Base-by-base conservation (phyloP, 2,797 vertebrate species). In the Antrozous pallidus region DNA sequence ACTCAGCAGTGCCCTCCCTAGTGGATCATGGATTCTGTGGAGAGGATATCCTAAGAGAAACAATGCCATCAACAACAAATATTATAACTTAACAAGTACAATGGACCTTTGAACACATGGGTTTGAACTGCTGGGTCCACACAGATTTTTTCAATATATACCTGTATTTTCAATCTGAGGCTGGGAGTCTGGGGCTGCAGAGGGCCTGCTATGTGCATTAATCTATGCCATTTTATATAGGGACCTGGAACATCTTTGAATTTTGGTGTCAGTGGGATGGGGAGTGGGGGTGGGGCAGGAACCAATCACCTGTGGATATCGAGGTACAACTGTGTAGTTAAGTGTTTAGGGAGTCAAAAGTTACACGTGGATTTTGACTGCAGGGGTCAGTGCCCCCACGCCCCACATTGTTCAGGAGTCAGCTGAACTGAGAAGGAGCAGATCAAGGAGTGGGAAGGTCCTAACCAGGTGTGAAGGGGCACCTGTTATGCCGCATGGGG, bases 401-500 rank as follows among this genome's bases (percentile, higher is more conserved):
- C 18, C 28, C 78, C 5, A 9, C 28, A 45, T 9, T 63, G 18
- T 61, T 80, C 78, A 80, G 42, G 28, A 11, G 40, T 63, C 12
- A 14, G 20, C 28, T 81, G 40, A 24, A 18, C n/a, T 33, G 16
- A 73, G 33, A 86, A 17, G 16, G 7, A 67, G 65, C 47, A 24
- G 42, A 33, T 8, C 22, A 31, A 28, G 49, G 28, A 31, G 18
- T n/a, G 8, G 54, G 36, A 36, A 40, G 36, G 36, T 28, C 3
- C 22, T n/a, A 11, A 16, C 0, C 38, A 22, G 18, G 17, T 4
- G 5, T 14, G n/a, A 40, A 9, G 47, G 17, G 47, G 24, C 14
- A 36, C 18, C 4, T 38, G 7, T 8, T 47, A 11, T 26, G 33
- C 5, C n/a, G 7, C 8, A 5, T 1, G 5, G 5, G 28, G 11